phyloP scores from a whole-genome alignment of 2,888 invertebrate species.

The Cantharis rufa region DNA sequence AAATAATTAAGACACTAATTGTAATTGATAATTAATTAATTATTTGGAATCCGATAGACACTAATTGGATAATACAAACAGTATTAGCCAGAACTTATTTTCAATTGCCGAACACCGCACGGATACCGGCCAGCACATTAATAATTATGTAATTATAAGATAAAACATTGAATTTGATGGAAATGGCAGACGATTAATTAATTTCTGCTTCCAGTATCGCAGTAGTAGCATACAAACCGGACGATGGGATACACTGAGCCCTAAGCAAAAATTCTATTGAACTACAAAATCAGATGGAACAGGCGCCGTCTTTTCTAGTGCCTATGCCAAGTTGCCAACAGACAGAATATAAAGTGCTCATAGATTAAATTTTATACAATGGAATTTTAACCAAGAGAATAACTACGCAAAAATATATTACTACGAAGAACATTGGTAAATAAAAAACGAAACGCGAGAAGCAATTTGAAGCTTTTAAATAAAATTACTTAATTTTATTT shows the following conservation, averaged over 20 bases:
- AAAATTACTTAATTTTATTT: not conserved
- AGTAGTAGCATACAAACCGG: not conserved
- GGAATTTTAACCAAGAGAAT: not conserved
- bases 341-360: constrained; percentile 11
- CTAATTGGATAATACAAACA: not conserved
- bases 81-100: not conserved
- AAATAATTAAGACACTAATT: not conserved
- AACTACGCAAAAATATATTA: not conserved
- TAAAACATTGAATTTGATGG: not conserved
- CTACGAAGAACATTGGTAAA: not conserved
- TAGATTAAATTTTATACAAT: constrained; percentile 6
- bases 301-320: constrained; percentile 25
- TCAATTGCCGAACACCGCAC: not conserved
- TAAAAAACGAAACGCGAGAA: not conserved
- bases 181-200: not conserved
- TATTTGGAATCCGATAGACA: not conserved
- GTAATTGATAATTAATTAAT: not conserved
- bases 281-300: constrained; percentile 14
- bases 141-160: not conserved
- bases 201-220: not conserved
- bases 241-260: constrained; percentile 14
- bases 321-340: constrained; percentile 14
- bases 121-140: not conserved
- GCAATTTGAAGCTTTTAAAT: not conserved
- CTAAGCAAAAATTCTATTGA: constrained; percentile 11